A percentile compares a stretch with the other conserved stretches of the same genome.
phyloP scores from a whole-genome alignment of 2,797 vertebrate genomes.

The Ambastaia sidthimunki region DNA sequence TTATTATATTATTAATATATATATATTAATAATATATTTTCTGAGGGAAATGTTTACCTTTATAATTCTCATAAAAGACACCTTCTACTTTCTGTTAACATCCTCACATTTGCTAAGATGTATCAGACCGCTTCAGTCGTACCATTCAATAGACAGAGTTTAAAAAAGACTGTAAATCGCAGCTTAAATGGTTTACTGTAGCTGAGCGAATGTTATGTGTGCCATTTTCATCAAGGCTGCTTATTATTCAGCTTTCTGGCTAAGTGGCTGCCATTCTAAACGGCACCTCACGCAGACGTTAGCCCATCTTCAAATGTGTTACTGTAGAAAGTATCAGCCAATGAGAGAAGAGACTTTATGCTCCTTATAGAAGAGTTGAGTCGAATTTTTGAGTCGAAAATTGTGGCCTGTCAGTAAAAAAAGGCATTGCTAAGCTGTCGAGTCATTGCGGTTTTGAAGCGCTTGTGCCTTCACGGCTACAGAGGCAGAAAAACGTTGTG shows the following conservation, averaged over 20 bases:
- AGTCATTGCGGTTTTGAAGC: slow-evolving; percentile 55
- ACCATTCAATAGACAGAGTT: slow-evolving; percentile 52
- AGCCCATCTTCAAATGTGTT: slow-evolving; percentile 51
- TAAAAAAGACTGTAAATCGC: slow-evolving; percentile 36
- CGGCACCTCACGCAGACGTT: slow-evolving; percentile 51
- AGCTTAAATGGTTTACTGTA: slow-evolving; percentile 48
- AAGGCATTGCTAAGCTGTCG: slow-evolving; percentile 47
- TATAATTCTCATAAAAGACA: neutral
- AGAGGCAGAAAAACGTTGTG: slow-evolving; percentile 42
- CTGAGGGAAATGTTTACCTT: neutral
- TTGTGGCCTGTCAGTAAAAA: slow-evolving; percentile 59
- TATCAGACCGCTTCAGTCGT: slow-evolving; percentile 46
- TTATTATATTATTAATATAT: neutral
- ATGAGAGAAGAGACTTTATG: slow-evolving; percentile 46
- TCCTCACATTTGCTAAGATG: slow-evolving; percentile 25
- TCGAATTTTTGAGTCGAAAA: slow-evolving; percentile 59
- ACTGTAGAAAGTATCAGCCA: slow-evolving; percentile 47
- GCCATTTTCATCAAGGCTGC: slow-evolving; percentile 57
- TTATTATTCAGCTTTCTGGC: slow-evolving; percentile 57
- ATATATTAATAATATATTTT: too few relatives aligned
- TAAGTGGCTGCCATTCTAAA: slow-evolving; percentile 61
- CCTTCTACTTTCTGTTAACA: slow-evolving; percentile 63
- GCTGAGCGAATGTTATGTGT: slow-evolving; percentile 54
- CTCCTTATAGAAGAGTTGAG: slow-evolving; percentile 44
- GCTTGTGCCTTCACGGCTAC: slow-evolving; percentile 23